phyloP scores from a whole-genome alignment of 2,888 invertebrate species.

The Sphinx pinastri region DNA sequence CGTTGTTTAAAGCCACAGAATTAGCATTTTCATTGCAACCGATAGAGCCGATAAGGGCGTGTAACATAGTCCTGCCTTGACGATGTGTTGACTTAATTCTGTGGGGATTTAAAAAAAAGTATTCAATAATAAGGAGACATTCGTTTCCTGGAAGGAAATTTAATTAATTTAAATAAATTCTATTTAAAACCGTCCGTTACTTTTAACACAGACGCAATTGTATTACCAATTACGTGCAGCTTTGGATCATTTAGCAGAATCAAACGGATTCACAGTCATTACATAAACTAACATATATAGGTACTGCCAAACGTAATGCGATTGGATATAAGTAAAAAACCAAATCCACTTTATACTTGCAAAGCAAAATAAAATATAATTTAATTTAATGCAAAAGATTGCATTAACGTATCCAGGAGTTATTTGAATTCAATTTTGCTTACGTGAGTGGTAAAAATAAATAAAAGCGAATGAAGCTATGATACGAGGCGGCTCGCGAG shows the following conservation, averaged over 20 bases:
- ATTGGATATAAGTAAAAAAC: conserved; percentile 13
- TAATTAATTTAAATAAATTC: conserved; percentile 6
- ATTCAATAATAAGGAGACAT: conserved; percentile 23
- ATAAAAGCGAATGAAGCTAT: conserved; percentile 78
- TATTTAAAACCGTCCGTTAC: not conserved
- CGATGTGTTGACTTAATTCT: conserved; percentile 41
- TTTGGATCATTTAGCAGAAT: not conserved
- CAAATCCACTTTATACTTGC: conserved; percentile 14
- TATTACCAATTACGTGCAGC: conserved; percentile 2
- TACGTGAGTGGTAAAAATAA: conserved; percentile 82
- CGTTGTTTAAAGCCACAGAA: conserved; percentile 63
- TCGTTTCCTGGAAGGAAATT: conserved; percentile 6
- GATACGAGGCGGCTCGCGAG: conserved; percentile 82
- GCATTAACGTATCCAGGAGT: conserved; percentile 59
- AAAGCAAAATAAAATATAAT: conserved; percentile 22
- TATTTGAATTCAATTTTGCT: conserved; percentile 80
- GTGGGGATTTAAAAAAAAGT: conserved; percentile 27
- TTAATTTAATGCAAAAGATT: conserved; percentile 29
- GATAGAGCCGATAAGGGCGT: conserved; percentile 61
- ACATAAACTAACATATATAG: not conserved
- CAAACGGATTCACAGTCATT: conserved; percentile 18
- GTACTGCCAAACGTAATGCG: conserved; percentile 3
- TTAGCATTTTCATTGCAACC: conserved; percentile 68
- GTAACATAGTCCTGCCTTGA: conserved; percentile 65
- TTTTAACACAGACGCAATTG: conserved; percentile 1